A percentile compares a stretch with the other conserved stretches of the same genome.
These are phyloP conservation scores for Hypercompe scribonia DNA, from an alignment of 2,888 invertebrate genomes.

Conservation along the genomic window DNA sequence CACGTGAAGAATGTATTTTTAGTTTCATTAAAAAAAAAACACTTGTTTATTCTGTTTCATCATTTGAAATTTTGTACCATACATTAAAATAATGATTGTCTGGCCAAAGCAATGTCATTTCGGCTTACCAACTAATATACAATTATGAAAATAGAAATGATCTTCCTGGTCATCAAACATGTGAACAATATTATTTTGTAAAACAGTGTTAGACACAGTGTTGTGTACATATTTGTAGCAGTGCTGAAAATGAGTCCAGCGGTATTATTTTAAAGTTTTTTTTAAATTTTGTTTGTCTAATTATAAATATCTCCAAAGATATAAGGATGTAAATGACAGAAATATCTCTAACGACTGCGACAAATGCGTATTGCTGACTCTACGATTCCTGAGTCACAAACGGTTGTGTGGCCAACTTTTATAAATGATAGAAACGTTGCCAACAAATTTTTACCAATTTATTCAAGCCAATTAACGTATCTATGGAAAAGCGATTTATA, in stretches of 20 bases:
- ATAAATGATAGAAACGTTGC: constrained; percentile 5
- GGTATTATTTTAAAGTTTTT: neutral
- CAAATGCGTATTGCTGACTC: constrained; percentile 1
- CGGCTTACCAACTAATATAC: too few species aligned
- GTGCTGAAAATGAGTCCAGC: neutral
- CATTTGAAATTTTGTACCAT: too few species aligned
- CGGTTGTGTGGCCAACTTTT: constrained; percentile 8
- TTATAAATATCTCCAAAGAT: neutral
- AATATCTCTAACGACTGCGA: constrained; percentile 18
- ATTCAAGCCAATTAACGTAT: neutral
- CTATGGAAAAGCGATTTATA: neutral
- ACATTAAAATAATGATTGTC: too few species aligned
- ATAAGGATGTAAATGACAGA: neutral
- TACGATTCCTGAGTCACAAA: constrained; percentile 1
- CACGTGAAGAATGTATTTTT: too few species aligned
- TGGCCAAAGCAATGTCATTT: too few species aligned
- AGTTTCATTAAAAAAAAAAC: too few species aligned
- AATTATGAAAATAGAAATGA: too few species aligned
- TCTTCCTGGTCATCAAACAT: too few species aligned
- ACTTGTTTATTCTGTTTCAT: too few species aligned
- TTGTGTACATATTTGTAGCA: neutral
- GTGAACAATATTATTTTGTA: neutral
- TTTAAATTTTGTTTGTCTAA: neutral
- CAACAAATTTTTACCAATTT: constrained; percentile 5
- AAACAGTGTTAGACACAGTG: neutral